Evolutionary conservation across 2,797 vertebrate species (phyloP).

Genomic region (Falco berigora): DNA sequence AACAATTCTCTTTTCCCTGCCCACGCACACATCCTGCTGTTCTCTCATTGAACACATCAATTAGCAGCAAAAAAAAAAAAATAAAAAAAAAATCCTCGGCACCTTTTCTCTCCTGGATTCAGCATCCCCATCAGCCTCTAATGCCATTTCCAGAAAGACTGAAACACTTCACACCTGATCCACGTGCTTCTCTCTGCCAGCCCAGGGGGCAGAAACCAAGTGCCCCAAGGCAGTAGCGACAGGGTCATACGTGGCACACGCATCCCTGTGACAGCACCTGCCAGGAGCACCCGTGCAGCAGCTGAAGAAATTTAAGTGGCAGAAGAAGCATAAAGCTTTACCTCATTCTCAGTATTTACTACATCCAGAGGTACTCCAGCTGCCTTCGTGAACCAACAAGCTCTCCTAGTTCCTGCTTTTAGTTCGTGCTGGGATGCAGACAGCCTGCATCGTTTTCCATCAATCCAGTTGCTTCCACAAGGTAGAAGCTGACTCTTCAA

Average conservation of each 20-base stretch:
- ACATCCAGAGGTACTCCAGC: neutral
- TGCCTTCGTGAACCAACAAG: neutral
- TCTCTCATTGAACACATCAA: constrained; percentile 10
- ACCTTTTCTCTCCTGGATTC: neutral
- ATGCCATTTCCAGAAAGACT: neutral
- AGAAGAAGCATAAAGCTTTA: neutral
- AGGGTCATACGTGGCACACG: accelerated
- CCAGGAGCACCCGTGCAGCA: accelerated
- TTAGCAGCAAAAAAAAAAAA: neutral
- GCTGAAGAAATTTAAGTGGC: accelerated
- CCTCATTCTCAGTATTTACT: neutral
- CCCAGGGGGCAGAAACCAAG: neutral
- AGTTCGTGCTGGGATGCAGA: neutral
- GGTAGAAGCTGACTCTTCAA: neutral
- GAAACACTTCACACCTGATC: neutral
- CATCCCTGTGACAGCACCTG: neutral
- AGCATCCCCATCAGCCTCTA: neutral
- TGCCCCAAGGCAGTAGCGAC: neutral
- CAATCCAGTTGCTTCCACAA: neutral
- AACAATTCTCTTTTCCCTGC: constrained; percentile 10
- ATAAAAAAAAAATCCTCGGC: neutral
- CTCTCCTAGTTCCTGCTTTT: neutral
- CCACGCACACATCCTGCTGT: neutral
- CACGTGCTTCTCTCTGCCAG: neutral
- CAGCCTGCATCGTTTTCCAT: neutral